Base-by-base conservation (phyloP, 2,113 vertebrate species). In the Chaetorhynchus papuensis region DNA sequence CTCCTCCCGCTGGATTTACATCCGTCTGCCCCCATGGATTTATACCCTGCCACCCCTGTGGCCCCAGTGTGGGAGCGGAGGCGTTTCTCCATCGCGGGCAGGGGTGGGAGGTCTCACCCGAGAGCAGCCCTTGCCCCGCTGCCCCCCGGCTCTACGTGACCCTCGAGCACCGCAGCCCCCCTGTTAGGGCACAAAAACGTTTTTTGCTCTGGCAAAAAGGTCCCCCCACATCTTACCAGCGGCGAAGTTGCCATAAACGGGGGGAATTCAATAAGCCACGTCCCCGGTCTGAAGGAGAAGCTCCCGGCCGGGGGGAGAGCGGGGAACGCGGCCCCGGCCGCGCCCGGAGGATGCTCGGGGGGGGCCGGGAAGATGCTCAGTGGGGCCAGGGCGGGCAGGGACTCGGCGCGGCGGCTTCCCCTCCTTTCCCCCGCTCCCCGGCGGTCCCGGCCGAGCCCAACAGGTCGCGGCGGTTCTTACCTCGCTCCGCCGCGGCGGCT, bases 401-500 rank as follows among this genome's bases (percentile, higher is more conserved):
- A 41, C 70, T 54, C 52, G 16, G 41, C 35, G 61, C 26, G 35
- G 61, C 54, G 41, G 41, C 30, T 42, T 15, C 54, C 21, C 21
- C n/a, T 41, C 56, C 24, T 54, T 16, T n/a, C 12, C 65, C 70
- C 5, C 26, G 11, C 26, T 60, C 16, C 39, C 70, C 45, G 44
- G 37, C 31, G 72, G 22, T 53, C 37, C 68, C 44, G 60, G 44
- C 69, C 69, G 39, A 53, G 16, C 80, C 79, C 94, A 93, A 88
- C 94, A 95, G 88, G 83, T 95, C 87, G 61, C 44, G 39, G 37
- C 44, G 19, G 71, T 41, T 60, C 94, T 93, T 88, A 91, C 88
- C 94, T 94, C 44, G 6, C 56, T 75, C 85, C 39, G 21, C 79
- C 42, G 39, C 76, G 53, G 88, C 64, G 45, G 87, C 63, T 91